phyloP scores from a whole-genome alignment of 2,797 vertebrate species.

The Galaxias olidus region DNA sequence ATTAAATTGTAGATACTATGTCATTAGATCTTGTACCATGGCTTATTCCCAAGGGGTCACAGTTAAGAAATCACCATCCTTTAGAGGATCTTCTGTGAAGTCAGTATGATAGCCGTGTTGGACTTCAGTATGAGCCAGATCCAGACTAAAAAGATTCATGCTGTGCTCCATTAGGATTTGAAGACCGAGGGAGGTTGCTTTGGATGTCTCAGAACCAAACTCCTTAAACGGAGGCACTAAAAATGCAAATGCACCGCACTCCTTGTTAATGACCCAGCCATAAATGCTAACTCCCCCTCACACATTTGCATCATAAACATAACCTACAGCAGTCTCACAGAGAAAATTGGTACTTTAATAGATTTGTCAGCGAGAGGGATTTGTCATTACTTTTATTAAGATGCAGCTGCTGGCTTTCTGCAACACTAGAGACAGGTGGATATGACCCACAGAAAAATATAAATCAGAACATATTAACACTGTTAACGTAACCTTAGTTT shows the following conservation, averaged over 20 bases:
- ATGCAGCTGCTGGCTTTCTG: slow-evolving; percentile 43
- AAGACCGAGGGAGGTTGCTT: slow-evolving; percentile 24
- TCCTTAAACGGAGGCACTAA: slow-evolving; percentile 46
- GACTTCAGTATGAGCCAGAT: no score
- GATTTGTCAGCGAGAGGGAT: slow-evolving; percentile 46
- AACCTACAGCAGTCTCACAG: slow-evolving; percentile 35
- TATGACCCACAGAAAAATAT: slow-evolving; percentile 25
- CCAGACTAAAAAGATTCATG: background rate
- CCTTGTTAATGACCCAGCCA: slow-evolving; percentile 46
- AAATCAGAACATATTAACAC: slow-evolving; percentile 45
- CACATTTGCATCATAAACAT: slow-evolving; percentile 54
- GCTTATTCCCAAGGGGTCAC: slow-evolving; percentile 10
- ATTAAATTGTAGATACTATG: slow-evolving; percentile 25
- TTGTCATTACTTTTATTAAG: slow-evolving; percentile 49
- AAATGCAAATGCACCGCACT: slow-evolving; percentile 44
- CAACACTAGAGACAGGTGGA: slow-evolving; percentile 18
- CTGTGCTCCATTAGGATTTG: slow-evolving; percentile 12
- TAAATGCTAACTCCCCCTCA: slow-evolving; percentile 33
- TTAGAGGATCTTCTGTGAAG: slow-evolving; percentile 9
- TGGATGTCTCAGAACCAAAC: slow-evolving; percentile 27
- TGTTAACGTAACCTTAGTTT: slow-evolving; percentile 34
- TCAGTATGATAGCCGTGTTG: background rate
- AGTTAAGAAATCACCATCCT: slow-evolving; percentile 4
- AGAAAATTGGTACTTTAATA: slow-evolving; percentile 50
- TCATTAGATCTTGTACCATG: slow-evolving; percentile 22